These are phyloP conservation scores for Poecilus cupreus DNA, from an alignment of 2,888 invertebrate genomes.

Conservation along the genomic window DNA sequence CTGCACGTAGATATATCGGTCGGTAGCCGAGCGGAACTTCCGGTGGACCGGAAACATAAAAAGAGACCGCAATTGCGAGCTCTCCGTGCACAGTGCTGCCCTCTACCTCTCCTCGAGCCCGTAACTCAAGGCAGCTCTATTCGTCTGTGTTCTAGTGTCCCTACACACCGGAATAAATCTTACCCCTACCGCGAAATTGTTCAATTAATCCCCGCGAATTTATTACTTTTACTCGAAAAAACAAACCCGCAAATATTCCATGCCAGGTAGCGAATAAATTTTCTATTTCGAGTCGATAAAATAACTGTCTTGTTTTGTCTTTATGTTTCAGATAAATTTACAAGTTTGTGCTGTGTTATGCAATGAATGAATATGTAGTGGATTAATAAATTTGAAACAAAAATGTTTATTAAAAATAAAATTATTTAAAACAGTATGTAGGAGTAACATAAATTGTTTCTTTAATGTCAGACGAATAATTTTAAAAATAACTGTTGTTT, in stretches of 20 bases:
- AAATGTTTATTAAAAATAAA: constrained; percentile 25
- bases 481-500: constrained; percentile 26
- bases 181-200: constrained; percentile 7
- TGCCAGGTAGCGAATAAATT: neutral
- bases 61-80: constrained; percentile 72
- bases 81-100: constrained; percentile 53
- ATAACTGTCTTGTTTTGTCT: neutral
- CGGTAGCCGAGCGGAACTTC: constrained; percentile 73
- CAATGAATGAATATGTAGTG: neutral
- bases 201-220: constrained; percentile 32
- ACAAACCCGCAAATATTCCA: neutral
- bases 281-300: neutral
- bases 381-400: constrained; percentile 29
- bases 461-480: constrained; percentile 35
- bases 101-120: constrained; percentile 66
- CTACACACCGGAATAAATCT: constrained; percentile 7
- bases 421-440: constrained; percentile 35
- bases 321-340: neutral
- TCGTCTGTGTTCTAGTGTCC: constrained; percentile 45
- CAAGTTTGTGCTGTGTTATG: neutral
- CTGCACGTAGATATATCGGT: constrained; percentile 73
- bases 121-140: constrained; percentile 40
- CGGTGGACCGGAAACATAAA: constrained; percentile 74
- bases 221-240: neutral
- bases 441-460: constrained; percentile 41